Base-by-base conservation (phyloP, 2,888 invertebrate genomes). In the Drosophila putrida region DNA sequence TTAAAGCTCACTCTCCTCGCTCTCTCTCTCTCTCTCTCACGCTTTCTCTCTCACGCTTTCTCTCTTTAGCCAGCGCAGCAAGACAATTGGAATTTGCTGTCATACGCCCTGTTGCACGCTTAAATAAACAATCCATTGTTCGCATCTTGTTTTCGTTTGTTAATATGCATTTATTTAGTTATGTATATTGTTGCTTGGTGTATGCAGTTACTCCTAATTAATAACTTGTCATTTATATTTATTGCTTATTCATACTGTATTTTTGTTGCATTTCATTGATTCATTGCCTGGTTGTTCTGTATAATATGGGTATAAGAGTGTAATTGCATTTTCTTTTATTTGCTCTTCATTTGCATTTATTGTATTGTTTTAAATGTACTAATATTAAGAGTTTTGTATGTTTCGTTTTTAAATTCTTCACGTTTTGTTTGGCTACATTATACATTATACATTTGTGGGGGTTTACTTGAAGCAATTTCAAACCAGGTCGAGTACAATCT, bases 161-260 rank as follows among this genome's bases (percentile, higher is more conserved):
- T 69, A 75, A 84, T 85, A 79, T 74, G 77, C 70, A 69, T 80
- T 74, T 71, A 80, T 87, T 87, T 77, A 58, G 54, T 79, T 79
- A 55, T 59, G 54, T 77, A 65, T 68, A 55, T 63, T 73, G 58
- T 82, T 85, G 64, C 57, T 78, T 77, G 63, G 78, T 80, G 79
- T 82, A 72, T 86, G 78, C 81, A 59, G 59, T 77, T 79, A 73
- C 69, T 80, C 72, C 57, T 71, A 28, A 55, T 79, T 80, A 67
- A 75, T 79, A 82, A 84, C 72, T 80, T 33, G 70, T 71, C 27
- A 47, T 36, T 27, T 60, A 55, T 71, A 67, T 70, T 78, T 80
- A 84, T 84, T 84, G 85, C 83, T 87, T 84, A 66, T 71, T 58
- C 9, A 63, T 76, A 65, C 61, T 59, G 49, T 62, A 36, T 54